phyloP scores from a whole-genome alignment of 2,888 invertebrate genomes.

The Spisula solida region DNA sequence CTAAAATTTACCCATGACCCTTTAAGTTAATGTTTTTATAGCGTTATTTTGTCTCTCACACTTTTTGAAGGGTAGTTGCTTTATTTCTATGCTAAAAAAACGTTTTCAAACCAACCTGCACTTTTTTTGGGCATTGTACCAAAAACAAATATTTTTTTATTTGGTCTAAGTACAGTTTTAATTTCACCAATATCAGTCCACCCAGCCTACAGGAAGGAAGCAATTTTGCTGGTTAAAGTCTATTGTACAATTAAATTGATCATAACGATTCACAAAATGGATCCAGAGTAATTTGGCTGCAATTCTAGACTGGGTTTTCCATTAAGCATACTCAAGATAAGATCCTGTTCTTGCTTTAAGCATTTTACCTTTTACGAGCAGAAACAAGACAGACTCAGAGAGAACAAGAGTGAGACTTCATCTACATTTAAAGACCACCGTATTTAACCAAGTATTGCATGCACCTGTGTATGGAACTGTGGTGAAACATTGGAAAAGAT shows the following conservation, averaged over 20 bases:
- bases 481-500: too few relatives aligned
- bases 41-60: too few relatives aligned
- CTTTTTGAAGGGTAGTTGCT: too few relatives aligned
- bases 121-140: background rate
- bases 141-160: background rate
- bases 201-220: constrained; percentile 8
- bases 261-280: background rate
- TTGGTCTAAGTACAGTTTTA: background rate
- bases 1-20: too few relatives aligned
- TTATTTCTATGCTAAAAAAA: too few relatives aligned
- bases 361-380: background rate
- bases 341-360: background rate
- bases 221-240: background rate
- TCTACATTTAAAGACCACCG: too few relatives aligned
- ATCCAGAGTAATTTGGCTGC: background rate
- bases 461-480: too few relatives aligned
- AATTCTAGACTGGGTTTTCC: background rate
- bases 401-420: too few relatives aligned
- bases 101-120: background rate
- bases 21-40: too few relatives aligned
- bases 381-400: background rate
- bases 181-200: background rate
- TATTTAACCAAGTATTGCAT: too few relatives aligned
- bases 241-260: background rate
- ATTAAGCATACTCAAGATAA: background rate